Base-by-base conservation (phyloP, 2,113 vertebrate species). In the Corvus hawaiiensis region DNA sequence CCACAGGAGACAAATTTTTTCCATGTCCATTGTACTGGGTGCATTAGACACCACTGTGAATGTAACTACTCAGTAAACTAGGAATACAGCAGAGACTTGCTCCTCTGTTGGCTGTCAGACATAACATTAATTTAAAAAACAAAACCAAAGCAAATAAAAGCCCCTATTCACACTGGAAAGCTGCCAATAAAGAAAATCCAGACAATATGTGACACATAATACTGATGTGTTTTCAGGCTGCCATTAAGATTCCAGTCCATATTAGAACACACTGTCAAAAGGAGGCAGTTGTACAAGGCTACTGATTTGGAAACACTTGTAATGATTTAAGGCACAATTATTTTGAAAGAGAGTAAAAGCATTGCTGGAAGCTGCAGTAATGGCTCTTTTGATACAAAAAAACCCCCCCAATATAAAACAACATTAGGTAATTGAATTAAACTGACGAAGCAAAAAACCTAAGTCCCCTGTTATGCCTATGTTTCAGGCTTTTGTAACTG, bases 231-330 rank as follows among this genome's bases (percentile, higher is more conserved):
- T 94, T 95, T 86, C 90, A 87, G 72, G 76, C 68, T 89, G 64
- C 61, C 83, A 95, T 96, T 97, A 94, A 88, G 56, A 96, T 81
- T 92, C 59, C 75, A 95, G 92, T 84, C 92, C 93, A 90, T 67
- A 90, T 39, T 56, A 71, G 59, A 80, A 63, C 61, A 86, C 13
- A 67, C 41, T 93, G 95, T 86, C 90, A 88, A 88, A 93, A 95
- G 22, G 32, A 96, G 59, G 83, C 48, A 74, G 52, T 72, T 59
- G 51, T n/a, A 90, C 61, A 93, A 93, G 69, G 64, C 72, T 78
- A 95, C 79, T 37, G 68, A 88, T 89, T 89, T 90, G 79, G 52
- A 96, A 94, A 95, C 75, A 88, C 56, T 96, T 84, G 43, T 33
- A 94, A 77, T 68, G 93, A 93, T 96, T 93, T 94, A 83, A 86